A percentile compares a stretch with the other conserved stretches of the same genome.
These are phyloP conservation scores for Eledona agricola DNA, from an alignment of 2,888 invertebrate species.

Conservation along the genomic window DNA sequence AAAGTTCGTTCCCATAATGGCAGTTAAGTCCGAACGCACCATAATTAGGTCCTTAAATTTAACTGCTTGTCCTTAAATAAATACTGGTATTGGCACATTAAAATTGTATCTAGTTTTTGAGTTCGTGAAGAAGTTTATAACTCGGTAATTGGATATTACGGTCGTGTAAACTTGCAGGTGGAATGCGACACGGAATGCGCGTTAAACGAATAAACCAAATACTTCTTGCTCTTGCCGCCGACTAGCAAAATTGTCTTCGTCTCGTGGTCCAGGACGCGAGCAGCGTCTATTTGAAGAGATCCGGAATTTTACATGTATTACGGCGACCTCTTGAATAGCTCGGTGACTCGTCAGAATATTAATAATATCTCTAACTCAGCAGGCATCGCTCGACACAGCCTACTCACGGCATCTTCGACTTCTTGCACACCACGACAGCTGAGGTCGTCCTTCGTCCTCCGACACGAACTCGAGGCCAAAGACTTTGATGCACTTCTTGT, in stretches of 20 bases:
- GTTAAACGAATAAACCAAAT: slow-evolving; percentile 53
- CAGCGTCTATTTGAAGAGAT: slow-evolving; percentile 21
- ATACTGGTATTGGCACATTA: slow-evolving; percentile 43
- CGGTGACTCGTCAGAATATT: slow-evolving; percentile 58
- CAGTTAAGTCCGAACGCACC: slow-evolving; percentile 15
- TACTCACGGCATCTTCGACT: slow-evolving; percentile 50
- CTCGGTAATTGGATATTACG: slow-evolving; percentile 59
- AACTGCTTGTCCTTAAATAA: slow-evolving; percentile 38
- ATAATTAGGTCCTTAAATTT: slow-evolving; percentile 41
- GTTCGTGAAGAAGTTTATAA: slow-evolving; percentile 50
- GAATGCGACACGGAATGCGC: slow-evolving; percentile 58
- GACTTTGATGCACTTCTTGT: slow-evolving; percentile 14
- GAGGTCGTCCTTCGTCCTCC: slow-evolving; percentile 41
- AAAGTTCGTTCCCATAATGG: slow-evolving; percentile 32
- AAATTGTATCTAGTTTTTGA: slow-evolving; percentile 52
- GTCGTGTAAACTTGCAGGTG: slow-evolving; percentile 58
- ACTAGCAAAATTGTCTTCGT: too few relatives aligned
- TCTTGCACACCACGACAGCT: slow-evolving; percentile 41
- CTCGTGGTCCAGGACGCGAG: too few relatives aligned
- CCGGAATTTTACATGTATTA: slow-evolving; percentile 41
- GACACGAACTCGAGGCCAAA: slow-evolving; percentile 30
- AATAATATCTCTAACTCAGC: slow-evolving; percentile 54
- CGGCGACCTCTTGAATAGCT: slow-evolving; percentile 52
- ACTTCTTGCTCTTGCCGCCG: slow-evolving; percentile 43
- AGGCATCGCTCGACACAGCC: slow-evolving; percentile 54